phyloP scores from a whole-genome alignment of 1,140 invertebrate genomes.

The Lordiphosa clarofinis region DNA sequence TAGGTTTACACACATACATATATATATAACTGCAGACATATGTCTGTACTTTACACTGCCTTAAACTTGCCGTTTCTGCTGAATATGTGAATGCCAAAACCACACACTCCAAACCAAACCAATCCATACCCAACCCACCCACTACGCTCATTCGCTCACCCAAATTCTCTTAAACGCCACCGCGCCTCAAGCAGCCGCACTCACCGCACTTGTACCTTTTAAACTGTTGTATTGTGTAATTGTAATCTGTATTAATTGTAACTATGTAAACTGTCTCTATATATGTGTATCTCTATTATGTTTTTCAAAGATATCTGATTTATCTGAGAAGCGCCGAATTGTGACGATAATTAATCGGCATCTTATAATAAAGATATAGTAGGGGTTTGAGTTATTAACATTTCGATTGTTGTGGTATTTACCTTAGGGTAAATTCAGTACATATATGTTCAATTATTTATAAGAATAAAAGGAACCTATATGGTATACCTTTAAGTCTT shows the following conservation, averaged over 20 bases:
- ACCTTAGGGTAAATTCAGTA: no score
- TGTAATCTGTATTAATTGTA: slow-evolving; percentile 28
- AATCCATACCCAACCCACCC: slow-evolving; percentile 10
- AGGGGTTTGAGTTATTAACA: background rate
- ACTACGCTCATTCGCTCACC: slow-evolving; percentile 25
- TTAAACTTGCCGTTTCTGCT: slow-evolving; percentile 78
- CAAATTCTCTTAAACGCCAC: slow-evolving; percentile 26
- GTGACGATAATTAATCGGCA: background rate
- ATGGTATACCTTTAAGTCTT: no score
- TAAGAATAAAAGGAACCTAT: no score
- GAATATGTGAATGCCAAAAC: slow-evolving; percentile 61
- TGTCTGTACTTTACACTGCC: slow-evolving; percentile 73
- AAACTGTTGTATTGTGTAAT: slow-evolving; percentile 56
- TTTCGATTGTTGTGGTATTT: no score
- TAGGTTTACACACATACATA: slow-evolving; percentile 65
- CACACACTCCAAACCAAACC: slow-evolving; percentile 12
- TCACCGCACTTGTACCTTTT: slow-evolving; percentile 76
- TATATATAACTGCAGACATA: slow-evolving; percentile 50
- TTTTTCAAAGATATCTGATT: slow-evolving; percentile 4
- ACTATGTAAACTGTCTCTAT: slow-evolving; percentile 25
- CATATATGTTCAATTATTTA: no score
- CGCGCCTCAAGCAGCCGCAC: slow-evolving; percentile 58
- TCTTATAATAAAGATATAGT: background rate
- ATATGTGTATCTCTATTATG: slow-evolving; percentile 9
- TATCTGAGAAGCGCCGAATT: background rate